These are phyloP conservation scores for Rhinatrema bivittatum DNA, from an alignment of 2,797 vertebrate genomes.

Conservation along the genomic window DNA sequence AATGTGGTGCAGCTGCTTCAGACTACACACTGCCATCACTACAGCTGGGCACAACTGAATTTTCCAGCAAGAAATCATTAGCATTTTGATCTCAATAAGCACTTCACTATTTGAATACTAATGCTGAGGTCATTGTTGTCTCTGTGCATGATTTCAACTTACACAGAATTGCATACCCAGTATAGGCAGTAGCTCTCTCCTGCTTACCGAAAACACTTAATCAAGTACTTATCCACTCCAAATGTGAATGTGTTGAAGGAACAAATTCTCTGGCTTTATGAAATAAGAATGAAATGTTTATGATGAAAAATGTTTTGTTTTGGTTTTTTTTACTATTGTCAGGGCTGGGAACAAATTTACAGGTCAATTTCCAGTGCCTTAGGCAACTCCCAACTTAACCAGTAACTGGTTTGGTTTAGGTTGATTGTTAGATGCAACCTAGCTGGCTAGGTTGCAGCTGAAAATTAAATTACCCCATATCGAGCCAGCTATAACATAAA, in stretches of 20 bases:
- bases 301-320: too few relatives aligned
- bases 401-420: too few relatives aligned
- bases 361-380: too few relatives aligned
- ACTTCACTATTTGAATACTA: constrained; percentile 47
- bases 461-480: too few relatives aligned
- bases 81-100: constrained; percentile 55
- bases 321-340: too few relatives aligned
- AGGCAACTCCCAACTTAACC: too few relatives aligned
- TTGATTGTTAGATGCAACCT: too few relatives aligned
- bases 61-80: constrained; percentile 47
- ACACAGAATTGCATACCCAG: constrained; percentile 8
- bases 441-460: too few relatives aligned
- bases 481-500: too few relatives aligned
- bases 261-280: constrained; percentile 11
- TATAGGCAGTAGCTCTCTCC: constrained; percentile 18
- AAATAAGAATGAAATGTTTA: not conserved
- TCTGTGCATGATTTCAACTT: constrained; percentile 29
- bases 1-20: constrained; percentile 22
- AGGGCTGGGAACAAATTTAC: too few relatives aligned
- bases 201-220: constrained; percentile 29
- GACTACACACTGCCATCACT: constrained; percentile 19
- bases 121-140: constrained; percentile 40
- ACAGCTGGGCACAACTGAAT: constrained; percentile 39
- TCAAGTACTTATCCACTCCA: constrained; percentile 10
- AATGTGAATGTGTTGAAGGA: constrained; percentile 6